Percentiles rank a stretch among this genome's conserved stretches.
phyloP scores from a whole-genome alignment of 2,888 invertebrate species.

The Drosophila monieri region DNA sequence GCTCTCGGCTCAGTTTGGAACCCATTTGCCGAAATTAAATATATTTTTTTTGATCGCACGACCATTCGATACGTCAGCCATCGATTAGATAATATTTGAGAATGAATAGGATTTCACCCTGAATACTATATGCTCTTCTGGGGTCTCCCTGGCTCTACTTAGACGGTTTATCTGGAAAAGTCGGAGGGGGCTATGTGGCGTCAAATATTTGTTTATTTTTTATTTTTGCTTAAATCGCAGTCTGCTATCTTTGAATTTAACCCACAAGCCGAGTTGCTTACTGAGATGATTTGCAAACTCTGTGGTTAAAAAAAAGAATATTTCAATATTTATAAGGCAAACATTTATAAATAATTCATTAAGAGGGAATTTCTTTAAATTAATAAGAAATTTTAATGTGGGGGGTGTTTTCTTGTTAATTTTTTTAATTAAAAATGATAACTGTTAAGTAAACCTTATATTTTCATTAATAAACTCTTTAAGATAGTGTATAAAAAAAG shows the following conservation, averaged over 20 bases:
- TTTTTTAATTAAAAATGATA: conserved; percentile 3
- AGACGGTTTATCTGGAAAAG: conserved; percentile 2
- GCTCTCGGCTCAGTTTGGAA: conserved; percentile 6
- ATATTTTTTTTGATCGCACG: conserved; percentile 2
- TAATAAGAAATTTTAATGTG: background rate
- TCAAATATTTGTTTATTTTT: conserved; percentile 19
- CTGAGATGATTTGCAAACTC: conserved; percentile 2
- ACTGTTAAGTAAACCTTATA: background rate
- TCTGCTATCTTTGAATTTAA: conserved; percentile 24
- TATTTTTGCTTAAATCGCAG: conserved; percentile 13
- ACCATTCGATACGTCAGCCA: conserved; percentile 36
- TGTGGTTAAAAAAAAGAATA: conserved; percentile 13
- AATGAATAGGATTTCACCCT: background rate
- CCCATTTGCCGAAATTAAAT: conserved; percentile 17
- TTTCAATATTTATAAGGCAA: conserved; percentile 3
- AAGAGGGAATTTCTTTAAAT: background rate
- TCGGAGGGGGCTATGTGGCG: conserved; percentile 3
- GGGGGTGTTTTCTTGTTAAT: background rate
- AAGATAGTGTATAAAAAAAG: conserved; percentile 2
- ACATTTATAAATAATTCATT: background rate
- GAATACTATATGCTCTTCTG: conserved; percentile 7
- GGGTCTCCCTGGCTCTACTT: background rate
- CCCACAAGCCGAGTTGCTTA: conserved; percentile 2
- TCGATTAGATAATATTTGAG: conserved; percentile 36
- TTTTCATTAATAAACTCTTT: conserved; percentile 1